Base-by-base conservation (phyloP, 2,888 invertebrate genomes). In the Malachius bipustulatus region DNA sequence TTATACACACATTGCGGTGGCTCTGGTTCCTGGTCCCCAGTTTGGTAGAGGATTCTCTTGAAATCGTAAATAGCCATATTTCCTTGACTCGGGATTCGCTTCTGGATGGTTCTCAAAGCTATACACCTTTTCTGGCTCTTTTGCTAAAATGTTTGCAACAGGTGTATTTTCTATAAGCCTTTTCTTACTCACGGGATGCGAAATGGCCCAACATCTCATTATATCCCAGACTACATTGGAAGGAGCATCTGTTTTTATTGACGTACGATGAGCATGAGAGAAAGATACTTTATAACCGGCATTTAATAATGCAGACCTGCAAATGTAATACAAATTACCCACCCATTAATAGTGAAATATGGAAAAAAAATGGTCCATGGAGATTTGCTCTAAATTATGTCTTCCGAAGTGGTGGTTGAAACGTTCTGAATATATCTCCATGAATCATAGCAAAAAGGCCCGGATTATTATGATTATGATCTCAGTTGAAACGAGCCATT, bases 181-280 rank as follows among this genome's bases (percentile, higher is more conserved):
- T 39, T 76, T 72, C 15, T 70, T 61, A 43, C 71, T 76, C 3
- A 75, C 70, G 0, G 83, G 82, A 58, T 82, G 75, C 0, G 62
- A 54, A 44, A 70, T 70, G 46, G 74, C 77, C 89, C 90, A 91
- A 30, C 75, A 72, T 40, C 90, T 68, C 48, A 96, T 70, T 36
- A 96, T 75, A 60, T 96, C 94, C 97, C 97, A 98, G 11, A 99
- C 55, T 6, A 93, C 69, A 2, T 67, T 62, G 26, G 77, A 64
- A 0, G 98, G 91, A 2, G 97, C 97, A 56, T 85, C 70, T 0
- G 97, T 97, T 65, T 98, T 98, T 13, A 97, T 67, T 0, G 93
- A 90, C 45, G 77, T 75, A 55, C 82, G 84, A 43, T 75, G 74
- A 36, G 87, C 83, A 65, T 99, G 98, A 0, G 96, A 90, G 50